A percentile compares a stretch with the other conserved stretches of the same genome.
phyloP scores from a whole-genome alignment of 2,888 invertebrate genomes.

The Cynaeus angustus region DNA sequence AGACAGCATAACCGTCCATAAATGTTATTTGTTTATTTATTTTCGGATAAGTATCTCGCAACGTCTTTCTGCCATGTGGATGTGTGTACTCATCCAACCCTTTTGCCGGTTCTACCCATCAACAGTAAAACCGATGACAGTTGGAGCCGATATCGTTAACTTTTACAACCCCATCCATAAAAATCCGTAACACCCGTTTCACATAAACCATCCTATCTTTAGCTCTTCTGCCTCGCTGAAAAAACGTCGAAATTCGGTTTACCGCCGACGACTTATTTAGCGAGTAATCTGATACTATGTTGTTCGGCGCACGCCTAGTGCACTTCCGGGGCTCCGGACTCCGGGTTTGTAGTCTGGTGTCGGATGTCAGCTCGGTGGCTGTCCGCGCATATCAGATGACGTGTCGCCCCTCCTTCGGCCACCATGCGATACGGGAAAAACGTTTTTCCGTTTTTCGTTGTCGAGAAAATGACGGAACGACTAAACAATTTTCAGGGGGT shows the following conservation, averaged over 20 bases:
- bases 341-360: slow-evolving; percentile 52
- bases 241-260: slow-evolving; percentile 35
- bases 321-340: slow-evolving; percentile 55
- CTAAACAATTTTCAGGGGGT: background rate
- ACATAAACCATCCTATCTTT: slow-evolving; percentile 44
- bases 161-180: slow-evolving; percentile 42
- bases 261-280: slow-evolving; percentile 48
- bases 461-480: slow-evolving; percentile 1
- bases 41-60: background rate
- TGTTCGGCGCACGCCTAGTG: slow-evolving; percentile 56
- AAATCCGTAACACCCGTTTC: slow-evolving; percentile 36
- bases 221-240: slow-evolving; percentile 18
- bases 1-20: no score
- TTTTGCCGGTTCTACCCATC: slow-evolving; percentile 8
- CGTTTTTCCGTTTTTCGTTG: slow-evolving; percentile 19
- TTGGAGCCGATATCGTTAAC: slow-evolving; percentile 36
- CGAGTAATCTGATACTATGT: slow-evolving; percentile 50
- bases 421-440: slow-evolving; percentile 30
- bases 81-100: slow-evolving; percentile 2
- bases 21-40: background rate
- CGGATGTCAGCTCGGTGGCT: slow-evolving; percentile 49
- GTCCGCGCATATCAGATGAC: slow-evolving; percentile 51
- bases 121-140: slow-evolving; percentile 17
- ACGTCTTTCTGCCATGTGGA: slow-evolving; percentile 1
- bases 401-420: slow-evolving; percentile 45